These are phyloP conservation scores for Zaprionus davidi DNA, from an alignment of 1,140 invertebrate species.

Conservation along the genomic window DNA sequence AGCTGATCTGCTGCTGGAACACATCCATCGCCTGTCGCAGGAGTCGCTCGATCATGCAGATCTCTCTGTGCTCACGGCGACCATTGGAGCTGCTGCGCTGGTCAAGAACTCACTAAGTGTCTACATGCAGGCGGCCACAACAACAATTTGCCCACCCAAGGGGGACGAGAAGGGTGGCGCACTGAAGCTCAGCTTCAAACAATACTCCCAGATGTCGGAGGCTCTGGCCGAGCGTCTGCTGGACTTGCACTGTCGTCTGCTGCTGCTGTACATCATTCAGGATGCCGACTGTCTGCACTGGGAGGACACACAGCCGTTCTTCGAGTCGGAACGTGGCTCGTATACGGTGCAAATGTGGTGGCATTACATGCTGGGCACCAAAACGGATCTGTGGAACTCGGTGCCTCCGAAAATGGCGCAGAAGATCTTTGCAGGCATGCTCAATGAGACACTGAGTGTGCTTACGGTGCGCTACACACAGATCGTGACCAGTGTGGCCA, in stretches of 20 bases:
- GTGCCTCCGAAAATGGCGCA: slow-evolving; percentile 93
- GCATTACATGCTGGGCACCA: slow-evolving; percentile 93
- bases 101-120: slow-evolving; percentile 91
- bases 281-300: slow-evolving; percentile 90
- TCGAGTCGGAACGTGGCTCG: slow-evolving; percentile 89
- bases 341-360: slow-evolving; percentile 93
- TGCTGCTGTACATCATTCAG: slow-evolving; percentile 91
- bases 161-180: slow-evolving; percentile 83
- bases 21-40: slow-evolving; percentile 90
- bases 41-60: slow-evolving; percentile 93
- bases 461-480: slow-evolving; percentile 90
- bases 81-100: slow-evolving; percentile 90
- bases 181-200: slow-evolving; percentile 87
- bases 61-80: slow-evolving; percentile 90
- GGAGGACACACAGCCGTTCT: slow-evolving; percentile 87
- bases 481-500: slow-evolving; percentile 86
- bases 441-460: slow-evolving; percentile 92
- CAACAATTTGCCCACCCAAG: slow-evolving; percentile 77
- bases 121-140: slow-evolving; percentile 85
- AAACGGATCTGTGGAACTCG: slow-evolving; percentile 91
- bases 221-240: slow-evolving; percentile 91
- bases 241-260: slow-evolving; percentile 90
- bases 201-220: slow-evolving; percentile 91
- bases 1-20: slow-evolving; percentile 88
- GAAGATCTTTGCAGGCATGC: slow-evolving; percentile 90